These are phyloP conservation scores for Megatriorchis doriae DNA, from an alignment of 2,113 vertebrate genomes.

Conservation along the genomic window DNA sequence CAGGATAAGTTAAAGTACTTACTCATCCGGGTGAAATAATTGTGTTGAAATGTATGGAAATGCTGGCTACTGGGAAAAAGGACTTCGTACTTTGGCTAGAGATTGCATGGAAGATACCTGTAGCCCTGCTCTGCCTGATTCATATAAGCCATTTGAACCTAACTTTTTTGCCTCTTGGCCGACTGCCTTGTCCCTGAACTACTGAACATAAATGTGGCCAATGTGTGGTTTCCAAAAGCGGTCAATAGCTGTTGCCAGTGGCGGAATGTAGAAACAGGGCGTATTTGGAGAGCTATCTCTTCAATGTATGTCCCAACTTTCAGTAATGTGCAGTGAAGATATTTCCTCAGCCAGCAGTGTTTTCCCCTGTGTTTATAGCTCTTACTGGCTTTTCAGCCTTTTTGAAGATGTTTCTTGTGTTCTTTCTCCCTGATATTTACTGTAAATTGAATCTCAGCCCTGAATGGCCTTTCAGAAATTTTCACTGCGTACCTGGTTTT, in stretches of 20 bases:
- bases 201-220: background rate
- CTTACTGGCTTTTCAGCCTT: background rate
- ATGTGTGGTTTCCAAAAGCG: background rate
- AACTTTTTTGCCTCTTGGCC: background rate
- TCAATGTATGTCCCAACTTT: background rate
- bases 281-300: background rate
- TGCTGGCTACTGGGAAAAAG: background rate
- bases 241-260: background rate
- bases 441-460: background rate
- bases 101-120: background rate
- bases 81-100: background rate
- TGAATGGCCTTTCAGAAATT: background rate
- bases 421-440: background rate
- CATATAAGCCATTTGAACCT: background rate
- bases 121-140: background rate
- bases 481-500: background rate
- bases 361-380: background rate
- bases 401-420: background rate
- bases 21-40: background rate
- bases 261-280: background rate
- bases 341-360: background rate
- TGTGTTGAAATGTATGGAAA: background rate
- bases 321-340: background rate
- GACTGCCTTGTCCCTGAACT: background rate
- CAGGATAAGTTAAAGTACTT: background rate